Base-by-base conservation (phyloP, 1,140 invertebrate species). In the Drosophila truncata region DNA sequence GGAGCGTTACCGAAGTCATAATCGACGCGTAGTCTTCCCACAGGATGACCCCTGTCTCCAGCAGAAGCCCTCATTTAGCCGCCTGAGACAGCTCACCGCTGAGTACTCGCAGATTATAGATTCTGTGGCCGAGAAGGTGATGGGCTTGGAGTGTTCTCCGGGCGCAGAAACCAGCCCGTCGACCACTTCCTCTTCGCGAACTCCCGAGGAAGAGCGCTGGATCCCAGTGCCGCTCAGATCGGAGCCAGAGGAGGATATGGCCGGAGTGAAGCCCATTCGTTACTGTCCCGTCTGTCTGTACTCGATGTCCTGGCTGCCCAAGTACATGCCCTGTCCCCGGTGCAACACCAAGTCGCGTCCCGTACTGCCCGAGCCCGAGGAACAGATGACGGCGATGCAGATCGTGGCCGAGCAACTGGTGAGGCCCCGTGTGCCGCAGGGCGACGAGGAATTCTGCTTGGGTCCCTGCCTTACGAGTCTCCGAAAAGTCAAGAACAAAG, bases 271-370 rank as follows among this genome's bases (percentile, higher is more conserved):
- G 3, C 70, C 81, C 1, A 61, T 66, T 20, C 82, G 86, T 0
- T 82, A 66, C 60, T 91, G 86, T 20, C 86, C 86, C 13, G n/a
- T 86, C n/a, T 91, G 86, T 49, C 27, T 86, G 41, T 62, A 23
- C 33, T 33, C 74, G 1, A 80, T 91, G 76, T 91, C 86, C 2
- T 91, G 86, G 86, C 41, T 91, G 55, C 86, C 86, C 8, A 91
- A 74, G 23, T 91, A 65, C 25, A 55, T 66, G 3, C 16, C 31
- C 8, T 91, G 86, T 42, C 82, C 79, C 14, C 57, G 14, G 1
- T 91, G 86, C 42, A 80, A 83, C 0, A 61, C 75, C 1, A 80
- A 79, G 13, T n/a, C 78, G 2, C 41, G 47, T 35, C 72, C 87
- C 0, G 25, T 78, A 1, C 8, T 77, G 8, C 47, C 73, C 6